Percentiles rank a stretch among this genome's conserved stretches.
phyloP scores from a whole-genome alignment of 1,140 invertebrate genomes.

The Phymorhynchus buccinoides region DNA sequence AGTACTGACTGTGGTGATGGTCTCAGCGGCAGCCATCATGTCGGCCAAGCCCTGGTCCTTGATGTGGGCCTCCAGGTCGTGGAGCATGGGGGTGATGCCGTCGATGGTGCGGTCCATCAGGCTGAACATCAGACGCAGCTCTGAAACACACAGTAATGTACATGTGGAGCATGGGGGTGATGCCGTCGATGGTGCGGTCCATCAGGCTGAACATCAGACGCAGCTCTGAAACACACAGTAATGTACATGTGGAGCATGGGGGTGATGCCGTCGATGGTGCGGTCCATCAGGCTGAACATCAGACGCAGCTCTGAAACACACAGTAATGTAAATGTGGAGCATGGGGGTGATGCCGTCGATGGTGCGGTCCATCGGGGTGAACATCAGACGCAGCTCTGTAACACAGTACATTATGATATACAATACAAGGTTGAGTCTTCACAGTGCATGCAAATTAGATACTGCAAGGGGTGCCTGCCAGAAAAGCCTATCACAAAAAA shows the following conservation, averaged over 20 bases:
- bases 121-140: constrained; percentile 93
- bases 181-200: constrained; percentile 94
- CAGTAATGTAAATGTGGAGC: too few species aligned
- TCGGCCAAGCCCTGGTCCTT: constrained; percentile 93
- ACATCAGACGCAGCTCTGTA: constrained; percentile 90
- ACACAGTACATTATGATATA: too few species aligned
- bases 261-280: constrained; percentile 92
- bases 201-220: constrained; percentile 95
- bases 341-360: constrained; percentile 93
- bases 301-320: constrained; percentile 84
- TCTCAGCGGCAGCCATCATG: constrained; percentile 96
- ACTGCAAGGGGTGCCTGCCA: too few species aligned
- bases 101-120: constrained; percentile 94
- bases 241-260: too few species aligned
- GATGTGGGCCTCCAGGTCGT: constrained; percentile 93
- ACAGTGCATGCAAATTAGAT: too few species aligned
- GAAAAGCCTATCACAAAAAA: too few species aligned
- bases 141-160: constrained; percentile 72
- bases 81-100: constrained; percentile 93
- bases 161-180: constrained; percentile 94
- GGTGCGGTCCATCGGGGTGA: constrained; percentile 94
- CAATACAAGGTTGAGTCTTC: too few species aligned
- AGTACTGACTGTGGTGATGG: constrained; percentile 86
- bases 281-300: constrained; percentile 95
- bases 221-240: constrained; percentile 77